Percentiles rank a stretch among this genome's conserved stretches.
Evolutionary conservation across 2,113 vertebrate genomes (phyloP).

Genomic region (Candoia aspera): DNA sequence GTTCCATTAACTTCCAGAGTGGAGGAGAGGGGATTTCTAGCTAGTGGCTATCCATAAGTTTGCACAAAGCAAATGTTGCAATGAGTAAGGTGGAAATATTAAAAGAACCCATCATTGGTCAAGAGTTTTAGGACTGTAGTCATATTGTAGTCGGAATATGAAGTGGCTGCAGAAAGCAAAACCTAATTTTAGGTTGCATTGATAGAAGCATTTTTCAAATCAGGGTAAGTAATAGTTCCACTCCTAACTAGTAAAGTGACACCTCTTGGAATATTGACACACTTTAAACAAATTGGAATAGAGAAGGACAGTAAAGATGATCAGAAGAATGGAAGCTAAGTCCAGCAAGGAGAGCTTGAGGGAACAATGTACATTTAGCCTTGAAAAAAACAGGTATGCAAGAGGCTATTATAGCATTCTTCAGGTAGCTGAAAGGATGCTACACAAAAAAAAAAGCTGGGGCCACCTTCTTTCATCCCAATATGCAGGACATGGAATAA

Average conservation of each 20-base stretch:
- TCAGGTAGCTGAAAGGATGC: too few relatives aligned
- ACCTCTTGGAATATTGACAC: not conserved
- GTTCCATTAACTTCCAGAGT: not conserved
- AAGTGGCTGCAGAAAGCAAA: too few relatives aligned
- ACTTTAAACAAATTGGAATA: not conserved
- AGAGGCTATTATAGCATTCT: too few relatives aligned
- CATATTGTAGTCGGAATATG: too few relatives aligned
- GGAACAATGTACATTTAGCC: not conserved
- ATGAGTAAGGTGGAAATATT: not conserved
- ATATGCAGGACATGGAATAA: too few relatives aligned
- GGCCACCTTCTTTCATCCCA: too few relatives aligned
- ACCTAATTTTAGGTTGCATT: not conserved
- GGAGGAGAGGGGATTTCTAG: not conserved
- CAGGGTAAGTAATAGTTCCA: not conserved
- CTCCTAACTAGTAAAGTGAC: not conserved
- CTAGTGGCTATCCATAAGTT: not conserved
- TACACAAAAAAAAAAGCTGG: too few relatives aligned
- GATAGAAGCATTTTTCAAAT: not conserved
- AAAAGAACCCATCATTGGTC: too few relatives aligned
- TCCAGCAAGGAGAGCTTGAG: not conserved
- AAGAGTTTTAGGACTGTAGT: too few relatives aligned
- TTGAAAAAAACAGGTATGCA: too few relatives aligned
- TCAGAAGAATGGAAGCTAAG: not conserved
- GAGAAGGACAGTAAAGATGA: not conserved
- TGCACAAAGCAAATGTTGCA: not conserved